Base-by-base conservation (phyloP, 2,797 vertebrate species). In the Pempheris klunzingeri region DNA sequence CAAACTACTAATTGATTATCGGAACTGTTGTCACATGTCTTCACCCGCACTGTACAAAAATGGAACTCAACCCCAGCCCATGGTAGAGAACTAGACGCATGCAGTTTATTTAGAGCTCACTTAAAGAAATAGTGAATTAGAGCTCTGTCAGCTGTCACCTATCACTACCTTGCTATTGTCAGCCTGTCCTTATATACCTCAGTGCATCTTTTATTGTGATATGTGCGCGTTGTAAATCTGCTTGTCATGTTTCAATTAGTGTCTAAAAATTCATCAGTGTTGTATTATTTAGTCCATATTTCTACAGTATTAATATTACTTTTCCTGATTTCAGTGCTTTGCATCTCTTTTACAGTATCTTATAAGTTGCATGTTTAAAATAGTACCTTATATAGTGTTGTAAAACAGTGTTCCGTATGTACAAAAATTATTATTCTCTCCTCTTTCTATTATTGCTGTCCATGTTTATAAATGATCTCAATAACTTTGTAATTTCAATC, bases 191-290 rank as follows among this genome's bases (percentile, higher is more conserved):
- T 10, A 8, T 20, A 2, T 13, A 38, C 9, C 38, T 44, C 7
- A 2, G 2, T 22, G 44, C 44, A 47, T 46, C 7, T 46, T 46
- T 46, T 20, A 20, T 20, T 18, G 36, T 80, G 61, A 81, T 50
- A 71, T 66, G 49, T 47, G n/a, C 20, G 10, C 67, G 67, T 77
- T 44, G 43, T 59, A 28, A 43, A 54, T 28, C 30, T 50, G 28
- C 28, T 59, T 47, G 34, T 32, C 53, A 54, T 59, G 53, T 76
- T 72, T 63, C 15, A 36, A 59, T 76, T 52, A 54, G 39, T 24
- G 26, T 60, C 53, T 59, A 22, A 62, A 55, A 55, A 63, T 15
- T 7, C 50, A 28, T 39, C 71, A 65, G 5, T 26, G 44, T 34
- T 30, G 22, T 69, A 32, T 47, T 17, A 39, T 46, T 57, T 57